Conservation (phyloP, 2,888 invertebrate genomes). For the Euproctis similis region DNA sequence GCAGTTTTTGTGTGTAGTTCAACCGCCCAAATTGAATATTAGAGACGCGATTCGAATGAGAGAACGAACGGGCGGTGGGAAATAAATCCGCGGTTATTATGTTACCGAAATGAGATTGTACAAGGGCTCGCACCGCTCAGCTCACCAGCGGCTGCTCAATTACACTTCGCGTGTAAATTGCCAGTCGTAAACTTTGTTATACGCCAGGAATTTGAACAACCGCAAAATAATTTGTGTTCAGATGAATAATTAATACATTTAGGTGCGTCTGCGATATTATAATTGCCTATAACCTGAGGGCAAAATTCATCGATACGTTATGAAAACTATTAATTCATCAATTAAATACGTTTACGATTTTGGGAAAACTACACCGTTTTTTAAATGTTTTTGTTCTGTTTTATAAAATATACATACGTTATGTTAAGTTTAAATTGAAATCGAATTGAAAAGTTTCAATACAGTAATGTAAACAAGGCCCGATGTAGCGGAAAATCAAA, state of each 20-base stretch:
- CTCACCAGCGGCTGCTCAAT: slow-evolving; percentile 60
- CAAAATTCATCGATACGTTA: neutral
- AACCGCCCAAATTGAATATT: slow-evolving; percentile 73
- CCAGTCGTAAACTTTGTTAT: slow-evolving; percentile 54
- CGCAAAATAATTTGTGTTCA: slow-evolving; percentile 31
- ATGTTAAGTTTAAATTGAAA: slow-evolving; percentile 7
- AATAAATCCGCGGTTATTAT: slow-evolving; percentile 73
- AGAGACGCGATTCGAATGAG: slow-evolving; percentile 71
- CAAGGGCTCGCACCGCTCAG: slow-evolving; percentile 56
- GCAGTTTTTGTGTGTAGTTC: slow-evolving; percentile 74
- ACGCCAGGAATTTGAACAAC: slow-evolving; percentile 46
- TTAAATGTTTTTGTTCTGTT: too few species aligned
- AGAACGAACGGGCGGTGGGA: slow-evolving; percentile 29
- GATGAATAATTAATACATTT: slow-evolving; percentile 24
- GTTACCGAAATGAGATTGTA: slow-evolving; percentile 71
- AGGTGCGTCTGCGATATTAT: slow-evolving; percentile 11
- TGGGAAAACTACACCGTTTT: too few species aligned
- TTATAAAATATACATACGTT: too few species aligned
- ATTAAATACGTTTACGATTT: neutral
- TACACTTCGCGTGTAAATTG: slow-evolving; percentile 63
- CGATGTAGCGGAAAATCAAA: slow-evolving; percentile 55
- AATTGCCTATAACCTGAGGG: slow-evolving; percentile 9
- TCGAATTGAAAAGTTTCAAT: slow-evolving; percentile 30
- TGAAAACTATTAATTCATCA: neutral
- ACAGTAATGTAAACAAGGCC: slow-evolving; percentile 48